Evolutionary conservation across 2,888 invertebrate genomes (phyloP), one percentile per base, ranked within the genome.

Genomic region (Steromphala cineraria): DNA sequence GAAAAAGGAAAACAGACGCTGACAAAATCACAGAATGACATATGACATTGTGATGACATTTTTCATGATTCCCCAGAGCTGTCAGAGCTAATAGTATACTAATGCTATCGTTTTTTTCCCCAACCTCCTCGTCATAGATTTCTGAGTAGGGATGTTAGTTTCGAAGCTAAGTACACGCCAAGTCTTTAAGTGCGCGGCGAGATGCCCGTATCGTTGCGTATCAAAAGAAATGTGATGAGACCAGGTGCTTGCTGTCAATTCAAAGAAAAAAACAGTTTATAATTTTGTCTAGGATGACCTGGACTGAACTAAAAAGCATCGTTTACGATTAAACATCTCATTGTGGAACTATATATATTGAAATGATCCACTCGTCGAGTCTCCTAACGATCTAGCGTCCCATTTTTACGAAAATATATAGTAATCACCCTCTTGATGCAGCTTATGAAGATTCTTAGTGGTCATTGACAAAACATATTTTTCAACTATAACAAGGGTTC

Each of bases 1-100:
- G 36, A 71, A 71, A 71, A 36, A 71, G 19, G 71, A 71, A 71
- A 71, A 71, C 71, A 36, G 71, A 36, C 36, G 28, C 71, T 17
- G 31, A 21, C 36, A 71, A 71, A 36, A 17, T 36, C 36, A 19
- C 36, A 40, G 19, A 71, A 71, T 71, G 71, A 71, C 71, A 71
- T 71, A 40, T 71, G 71, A 24, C 36, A 17, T 71, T 13, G 36
- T 17, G 71, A 71, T 31, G 71, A 71, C 71, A 71, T 71, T 71
- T 71, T 71, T 36, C 31, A 31, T 36, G 36, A 71, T 31, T 71
- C 40, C n/a, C 36, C n/a, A 13, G 36, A 71, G 71, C 36, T 10
- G 40, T 71, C 36, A 71, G 40, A 40, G 31, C 71, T 36, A 71
- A 36, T 71, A 71, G 71, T 31, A 28, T 36, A 19, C 17, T 71